Evolutionary conservation across 1,140 invertebrate genomes (phyloP), one percentile per base, ranked within the genome.

Genomic region (Macrobrachium rosenbergii): DNA sequence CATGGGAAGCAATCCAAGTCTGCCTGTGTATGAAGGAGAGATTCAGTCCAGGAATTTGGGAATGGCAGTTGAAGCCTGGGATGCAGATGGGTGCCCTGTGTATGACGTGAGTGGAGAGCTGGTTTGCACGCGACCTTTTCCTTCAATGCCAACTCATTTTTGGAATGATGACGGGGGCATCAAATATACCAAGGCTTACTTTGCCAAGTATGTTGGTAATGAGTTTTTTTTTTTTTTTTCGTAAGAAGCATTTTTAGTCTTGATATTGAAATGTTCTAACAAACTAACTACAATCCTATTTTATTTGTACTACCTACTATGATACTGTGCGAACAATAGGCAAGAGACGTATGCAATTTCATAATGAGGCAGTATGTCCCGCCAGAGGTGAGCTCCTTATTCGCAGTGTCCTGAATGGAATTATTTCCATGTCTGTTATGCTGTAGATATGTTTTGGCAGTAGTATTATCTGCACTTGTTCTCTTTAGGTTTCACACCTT

Each of bases 131-230:
- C 93, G 92, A 77, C 94, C 94, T 10, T 94, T 95, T 90, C 94
- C 94, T 0, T 93, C 93, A 43, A 94, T 94, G 93, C 94, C 94
- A 52, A 92, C 92, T 3, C 91, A 92, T 85, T 94, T 95, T 90
- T 93, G 93, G 91, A 94, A 94, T 91, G 94, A 95, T 90, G 73
- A 91, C 17, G 91, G 93, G 81, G 92, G 92, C 21, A 77, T 88
- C 23, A 92, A 93, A 81, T 95, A 95, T 90, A 91, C 91, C 83
- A 93, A 93, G 76, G 93, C 94, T 10, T 95, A 95, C 90, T 94
- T 95, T 91, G 91, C 89, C 62, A 91, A 90, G 85, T 91, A 89
- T 76, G 79, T 76, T 69, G 52, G 8, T 67, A 59, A 16, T 12
- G 28, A 19, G 21, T 19, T 11, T 79, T 21, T 2, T 45, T 21